Base-by-base conservation (phyloP, 2,113 vertebrate genomes). In the Lichenostomus cassidix region DNA sequence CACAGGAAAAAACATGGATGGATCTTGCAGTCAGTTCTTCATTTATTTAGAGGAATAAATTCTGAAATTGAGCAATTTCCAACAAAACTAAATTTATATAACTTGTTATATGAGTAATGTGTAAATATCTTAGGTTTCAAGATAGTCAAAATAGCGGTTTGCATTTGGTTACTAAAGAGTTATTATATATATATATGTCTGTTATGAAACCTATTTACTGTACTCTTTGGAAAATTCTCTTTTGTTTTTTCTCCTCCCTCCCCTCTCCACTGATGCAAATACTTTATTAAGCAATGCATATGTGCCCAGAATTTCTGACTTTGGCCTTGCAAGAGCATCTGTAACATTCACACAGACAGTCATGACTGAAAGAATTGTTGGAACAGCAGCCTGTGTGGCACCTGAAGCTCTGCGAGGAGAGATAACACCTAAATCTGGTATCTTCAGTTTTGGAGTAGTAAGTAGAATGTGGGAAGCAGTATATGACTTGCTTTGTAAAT, bases 381-480 rank as follows among this genome's bases (percentile, higher is more conserved):
- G 99, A 53, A 99, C 99, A 27, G 98, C 99, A 46, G 99, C 99
- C 0, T 99, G 99, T 78, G 99, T 99, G 99, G 99, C 99, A 6
- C 99, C 99, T 2, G 99, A 99, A 96, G 99, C 99, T 27, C 94
- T 99, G 28, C 95, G 99, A 89, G 99, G 99, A 93, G 98, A 99
- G 96, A 98, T 99, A 97, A 99, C 99, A 10, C 98, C 99, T 6
- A 99, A 99, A 91, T 99, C 99, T 4, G 99, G 99, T 74, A 89
- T 99, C 95, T 99, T 99, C 95, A 99, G 99, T 97, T 99, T 99
- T 92, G 99, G 99, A 85, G 99, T 99, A 97, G 99, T 99, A 95
- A 73, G 98, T 97, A 93, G 67, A 80, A 73, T 12, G 13, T 69
- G 39, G 37, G 59, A 65, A 81, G 29, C n/a, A n/a, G 12, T 53